phyloP scores from a whole-genome alignment of 2,888 invertebrate species.

The Tuta absoluta region DNA sequence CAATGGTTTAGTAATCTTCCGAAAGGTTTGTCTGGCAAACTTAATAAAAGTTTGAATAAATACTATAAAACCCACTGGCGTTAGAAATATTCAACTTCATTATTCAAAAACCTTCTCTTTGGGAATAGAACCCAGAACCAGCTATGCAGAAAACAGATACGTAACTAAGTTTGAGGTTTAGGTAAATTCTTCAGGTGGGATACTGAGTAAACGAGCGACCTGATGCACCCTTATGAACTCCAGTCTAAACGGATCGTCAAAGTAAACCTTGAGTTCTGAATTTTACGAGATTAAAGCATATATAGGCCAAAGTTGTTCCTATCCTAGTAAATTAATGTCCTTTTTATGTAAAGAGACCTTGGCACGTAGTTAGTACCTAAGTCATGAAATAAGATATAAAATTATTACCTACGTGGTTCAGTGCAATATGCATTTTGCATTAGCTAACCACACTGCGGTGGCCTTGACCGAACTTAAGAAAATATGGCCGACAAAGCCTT shows the following conservation, averaged over 20 bases:
- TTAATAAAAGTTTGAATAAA: too few relatives aligned
- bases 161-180: too few relatives aligned
- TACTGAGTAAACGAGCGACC: too few relatives aligned
- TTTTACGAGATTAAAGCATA: background rate
- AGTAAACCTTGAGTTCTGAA: background rate
- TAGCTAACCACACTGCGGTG: constrained; percentile 23
- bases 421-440: constrained; percentile 29
- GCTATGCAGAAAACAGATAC: too few relatives aligned
- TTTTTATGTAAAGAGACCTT: background rate
- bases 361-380: constrained; percentile 1
- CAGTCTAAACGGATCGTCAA: background rate
- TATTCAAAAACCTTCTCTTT: too few relatives aligned
- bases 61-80: too few relatives aligned
- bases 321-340: background rate
- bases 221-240: too few relatives aligned
- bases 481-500: constrained; percentile 26
- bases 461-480: constrained; percentile 30
- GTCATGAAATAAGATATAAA: constrained; percentile 2
- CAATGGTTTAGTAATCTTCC: background rate
- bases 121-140: too few relatives aligned
- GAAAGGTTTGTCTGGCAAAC: too few relatives aligned
- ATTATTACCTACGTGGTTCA: constrained; percentile 16
- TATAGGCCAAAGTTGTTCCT: background rate
- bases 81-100: too few relatives aligned
- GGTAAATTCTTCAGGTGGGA: too few relatives aligned